Percentiles rank a stretch among this genome's conserved stretches.
These are phyloP conservation scores for Sinocyclocheilus maitianheensis DNA, from an alignment of 2,113 vertebrate species.

Conservation along the genomic window DNA sequence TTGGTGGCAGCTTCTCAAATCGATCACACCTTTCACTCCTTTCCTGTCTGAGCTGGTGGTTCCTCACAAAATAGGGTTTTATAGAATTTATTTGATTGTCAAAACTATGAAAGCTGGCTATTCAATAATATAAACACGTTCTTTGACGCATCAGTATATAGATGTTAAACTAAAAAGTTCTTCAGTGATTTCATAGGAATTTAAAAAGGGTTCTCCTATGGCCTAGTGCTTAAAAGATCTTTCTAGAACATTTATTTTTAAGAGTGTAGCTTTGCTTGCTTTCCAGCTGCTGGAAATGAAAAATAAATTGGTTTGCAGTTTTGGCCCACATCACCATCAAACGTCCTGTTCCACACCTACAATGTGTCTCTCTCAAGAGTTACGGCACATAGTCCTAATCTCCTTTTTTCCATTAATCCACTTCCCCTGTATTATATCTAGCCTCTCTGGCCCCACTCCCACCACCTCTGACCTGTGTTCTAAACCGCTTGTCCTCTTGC, in stretches of 20 bases:
- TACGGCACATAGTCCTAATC: constrained; percentile 59
- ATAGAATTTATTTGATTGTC: neutral
- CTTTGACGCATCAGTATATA: neutral
- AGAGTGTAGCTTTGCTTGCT: neutral
- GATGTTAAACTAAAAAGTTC: neutral
- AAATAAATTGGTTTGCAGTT: constrained; percentile 29
- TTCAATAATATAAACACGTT: neutral
- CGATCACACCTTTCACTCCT: neutral
- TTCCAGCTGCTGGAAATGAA: constrained; percentile 16
- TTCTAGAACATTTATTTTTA: constrained; percentile 12
- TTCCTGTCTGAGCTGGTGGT: neutral
- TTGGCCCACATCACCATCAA: constrained; percentile 25
- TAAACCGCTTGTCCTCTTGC: constrained; percentile 69
- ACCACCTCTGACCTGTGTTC: constrained; percentile 66
- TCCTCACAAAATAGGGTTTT: neutral
- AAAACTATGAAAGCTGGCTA: neutral
- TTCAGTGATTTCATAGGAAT: neutral
- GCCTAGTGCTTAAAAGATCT: neutral
- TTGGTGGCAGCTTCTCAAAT: neutral
- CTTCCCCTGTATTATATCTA: constrained; percentile 65
- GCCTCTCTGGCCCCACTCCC: constrained; percentile 62
- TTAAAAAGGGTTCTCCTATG: neutral
- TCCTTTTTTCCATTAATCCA: constrained; percentile 65
- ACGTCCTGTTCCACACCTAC: constrained; percentile 24
- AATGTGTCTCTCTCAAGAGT: constrained; percentile 30